Evolutionary conservation across 2,888 invertebrate genomes (phyloP).

Genomic region (Agriopis leucophaearia): DNA sequence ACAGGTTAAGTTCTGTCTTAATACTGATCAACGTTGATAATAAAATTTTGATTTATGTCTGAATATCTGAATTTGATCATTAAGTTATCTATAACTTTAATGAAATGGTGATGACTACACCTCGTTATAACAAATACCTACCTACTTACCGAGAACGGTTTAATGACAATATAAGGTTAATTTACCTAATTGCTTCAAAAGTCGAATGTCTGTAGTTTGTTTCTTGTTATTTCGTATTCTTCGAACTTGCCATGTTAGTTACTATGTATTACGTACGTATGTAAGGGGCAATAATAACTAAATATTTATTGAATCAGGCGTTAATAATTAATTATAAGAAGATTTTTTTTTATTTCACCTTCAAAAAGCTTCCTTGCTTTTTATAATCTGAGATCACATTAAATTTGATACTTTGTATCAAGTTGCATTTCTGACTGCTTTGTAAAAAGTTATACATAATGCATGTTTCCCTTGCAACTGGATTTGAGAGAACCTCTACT

Average conservation of each 20-base stretch:
- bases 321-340: no score
- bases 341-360: neutral
- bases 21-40: neutral
- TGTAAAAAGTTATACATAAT: slow-evolving; percentile 85
- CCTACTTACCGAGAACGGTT: neutral
- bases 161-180: no score
- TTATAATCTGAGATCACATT: slow-evolving; percentile 70
- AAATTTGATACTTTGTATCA: slow-evolving; percentile 85
- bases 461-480: slow-evolving; percentile 80
- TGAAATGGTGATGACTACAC: neutral
- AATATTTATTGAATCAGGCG: no score
- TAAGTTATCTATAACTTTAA: neutral
- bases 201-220: no score
- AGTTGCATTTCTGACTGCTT: slow-evolving; percentile 81
- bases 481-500: slow-evolving; percentile 60
- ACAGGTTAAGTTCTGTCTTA: neutral
- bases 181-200: no score
- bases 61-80: neutral
- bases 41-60: neutral
- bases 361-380: neutral
- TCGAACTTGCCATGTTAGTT: no score
- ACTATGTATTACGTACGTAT: no score
- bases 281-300: no score
- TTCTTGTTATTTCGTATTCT: no score
- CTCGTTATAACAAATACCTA: neutral